phyloP scores from a whole-genome alignment of 2,888 invertebrate genomes.

The Ennomos erosarius region DNA sequence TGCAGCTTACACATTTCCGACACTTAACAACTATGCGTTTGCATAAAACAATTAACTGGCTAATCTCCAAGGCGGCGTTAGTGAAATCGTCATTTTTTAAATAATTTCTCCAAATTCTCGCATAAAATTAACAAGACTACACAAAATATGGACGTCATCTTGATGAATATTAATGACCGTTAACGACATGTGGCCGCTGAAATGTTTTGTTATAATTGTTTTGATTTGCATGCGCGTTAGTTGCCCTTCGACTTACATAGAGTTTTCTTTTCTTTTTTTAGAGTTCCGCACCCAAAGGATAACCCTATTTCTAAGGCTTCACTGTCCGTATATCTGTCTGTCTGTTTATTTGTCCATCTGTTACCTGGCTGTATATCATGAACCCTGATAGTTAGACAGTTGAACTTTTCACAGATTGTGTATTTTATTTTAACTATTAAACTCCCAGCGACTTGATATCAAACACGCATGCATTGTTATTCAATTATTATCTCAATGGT shows the following conservation, averaged over 20 bases:
- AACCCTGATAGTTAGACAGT: too few species aligned
- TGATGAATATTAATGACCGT: constrained; percentile 63
- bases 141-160: constrained; percentile 46
- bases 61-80: constrained; percentile 24
- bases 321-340: too few species aligned
- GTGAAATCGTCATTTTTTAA: constrained; percentile 48
- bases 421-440: too few species aligned
- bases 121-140: constrained; percentile 49
- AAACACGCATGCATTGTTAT: too few species aligned
- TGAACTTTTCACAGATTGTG: too few species aligned
- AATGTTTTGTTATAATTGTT: constrained; percentile 37
- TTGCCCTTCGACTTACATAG: constrained; percentile 22
- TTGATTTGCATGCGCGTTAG: constrained; percentile 31
- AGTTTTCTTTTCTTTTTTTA: too few species aligned
- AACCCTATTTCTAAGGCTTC: too few species aligned
- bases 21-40: background rate
- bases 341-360: too few species aligned
- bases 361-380: too few species aligned
- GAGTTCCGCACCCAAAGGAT: too few species aligned
- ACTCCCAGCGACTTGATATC: too few species aligned
- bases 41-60: constrained; percentile 20
- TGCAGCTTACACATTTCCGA: background rate
- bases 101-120: constrained; percentile 60
- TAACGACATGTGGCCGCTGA: constrained; percentile 33
- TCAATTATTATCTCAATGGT: too few species aligned